Evolutionary conservation across 2,888 invertebrate species (phyloP).

Genomic region (Eristalis pertinax): DNA sequence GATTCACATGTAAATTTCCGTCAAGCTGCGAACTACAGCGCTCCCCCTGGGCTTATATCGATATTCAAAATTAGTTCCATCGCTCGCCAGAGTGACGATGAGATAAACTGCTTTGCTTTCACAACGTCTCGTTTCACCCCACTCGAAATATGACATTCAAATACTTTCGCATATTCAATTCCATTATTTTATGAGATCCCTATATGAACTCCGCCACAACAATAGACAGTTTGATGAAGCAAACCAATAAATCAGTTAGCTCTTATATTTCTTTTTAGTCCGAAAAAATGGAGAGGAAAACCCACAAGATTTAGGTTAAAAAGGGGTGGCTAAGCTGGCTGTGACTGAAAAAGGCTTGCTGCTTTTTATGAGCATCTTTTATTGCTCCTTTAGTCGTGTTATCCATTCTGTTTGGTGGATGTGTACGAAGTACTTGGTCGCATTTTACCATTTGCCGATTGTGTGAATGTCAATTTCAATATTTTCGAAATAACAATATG

Average conservation of each 20-base stretch:
- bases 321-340: conserved; percentile 48
- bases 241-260: conserved; percentile 70
- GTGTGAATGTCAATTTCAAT: conserved; percentile 70
- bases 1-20: conserved; percentile 68
- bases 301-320: conserved; percentile 59
- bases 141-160: conserved; percentile 62
- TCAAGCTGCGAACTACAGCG: neutral
- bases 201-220: conserved; percentile 68
- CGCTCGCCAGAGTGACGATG: conserved; percentile 45
- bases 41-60: conserved; percentile 38
- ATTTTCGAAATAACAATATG: conserved; percentile 68
- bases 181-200: conserved; percentile 70
- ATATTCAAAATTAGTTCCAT: conserved; percentile 70
- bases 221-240: conserved; percentile 73
- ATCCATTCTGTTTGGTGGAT: conserved; percentile 30
- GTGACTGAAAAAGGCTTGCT: conserved; percentile 22
- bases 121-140: conserved; percentile 26
- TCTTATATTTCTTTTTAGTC: conserved; percentile 33
- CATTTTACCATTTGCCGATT: conserved; percentile 66
- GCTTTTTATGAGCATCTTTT: conserved; percentile 64
- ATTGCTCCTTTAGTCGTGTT: conserved; percentile 52
- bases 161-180: conserved; percentile 68
- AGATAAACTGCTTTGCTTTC: conserved; percentile 61
- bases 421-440: conserved; percentile 52
- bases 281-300: conserved; percentile 38